Percentiles rank a stretch among this genome's conserved stretches.
Evolutionary conservation across 2,888 invertebrate genomes (phyloP).

Genomic region (Leucania comma): DNA sequence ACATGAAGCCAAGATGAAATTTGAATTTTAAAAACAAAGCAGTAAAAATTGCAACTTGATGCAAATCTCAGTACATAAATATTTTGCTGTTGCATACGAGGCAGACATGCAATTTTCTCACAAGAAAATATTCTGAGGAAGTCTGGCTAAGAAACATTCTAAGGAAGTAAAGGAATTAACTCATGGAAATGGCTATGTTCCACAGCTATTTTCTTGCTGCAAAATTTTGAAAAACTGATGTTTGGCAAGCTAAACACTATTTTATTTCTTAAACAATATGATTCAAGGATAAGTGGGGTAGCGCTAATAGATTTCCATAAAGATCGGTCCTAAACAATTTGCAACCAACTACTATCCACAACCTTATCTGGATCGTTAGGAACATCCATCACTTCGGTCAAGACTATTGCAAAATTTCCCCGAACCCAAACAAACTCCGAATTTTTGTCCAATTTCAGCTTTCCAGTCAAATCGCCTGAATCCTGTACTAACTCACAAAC

Average conservation of each 20-base stretch:
- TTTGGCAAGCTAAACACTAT: neutral
- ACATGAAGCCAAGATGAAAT: conserved; percentile 30
- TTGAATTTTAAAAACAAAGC: conserved; percentile 41
- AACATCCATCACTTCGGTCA: neutral
- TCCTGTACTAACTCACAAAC: conserved; percentile 17
- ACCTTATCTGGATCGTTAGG: neutral
- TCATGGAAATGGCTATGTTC: neutral
- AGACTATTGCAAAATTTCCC: neutral
- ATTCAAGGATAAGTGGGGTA: neutral
- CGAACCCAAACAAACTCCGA: no score
- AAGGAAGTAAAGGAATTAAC: neutral
- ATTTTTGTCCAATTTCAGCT: neutral
- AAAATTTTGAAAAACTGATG: no score
- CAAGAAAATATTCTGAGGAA: conserved; percentile 18
- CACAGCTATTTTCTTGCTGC: neutral
- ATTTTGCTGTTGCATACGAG: conserved; percentile 12
- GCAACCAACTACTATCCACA: neutral
- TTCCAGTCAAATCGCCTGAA: neutral
- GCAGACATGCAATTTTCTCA: conserved; percentile 36
- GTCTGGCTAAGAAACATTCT: conserved; percentile 1
- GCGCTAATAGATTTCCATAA: neutral
- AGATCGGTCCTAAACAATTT: conserved; percentile 5
- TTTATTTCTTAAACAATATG: neutral
- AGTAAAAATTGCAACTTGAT: conserved; percentile 17
- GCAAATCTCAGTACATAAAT: conserved; percentile 45